Evolutionary conservation across 2,113 vertebrate species (phyloP), one percentile per base, ranked within the genome.

Genomic region (Rhineura floridana): DNA sequence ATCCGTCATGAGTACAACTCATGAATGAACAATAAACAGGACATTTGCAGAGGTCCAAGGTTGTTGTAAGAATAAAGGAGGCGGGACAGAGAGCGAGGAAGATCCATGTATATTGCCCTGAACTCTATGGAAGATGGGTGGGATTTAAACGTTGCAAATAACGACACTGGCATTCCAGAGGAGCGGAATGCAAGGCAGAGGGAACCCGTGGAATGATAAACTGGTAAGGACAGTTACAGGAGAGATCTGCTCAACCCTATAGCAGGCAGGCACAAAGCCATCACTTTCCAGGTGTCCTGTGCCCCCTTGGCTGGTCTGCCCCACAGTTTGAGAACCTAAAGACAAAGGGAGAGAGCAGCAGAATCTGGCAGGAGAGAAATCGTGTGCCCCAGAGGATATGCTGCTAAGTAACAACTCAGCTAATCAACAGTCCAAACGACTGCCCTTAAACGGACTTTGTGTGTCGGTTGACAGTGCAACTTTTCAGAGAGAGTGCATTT

Each of bases 391-490:
- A 55, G 42, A 83, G 73, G 59, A n/a, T 13, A 62, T 79, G 4
- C 81, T 91, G 81, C 73, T 77, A 88, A 39, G 89, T 19, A 87
- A 90, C 85, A 92, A 85, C 84, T 78, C 17, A n/a, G 59, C 91
- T 96, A 90, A 94, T 94, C 90, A 93, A 90, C 87, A 89, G 91
- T 70, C 87, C 81, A 90, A 90, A 81, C 89, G 91, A 88, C 69
- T 92, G 94, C 91, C 93, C 84, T 82, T 86, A 91, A n/a, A 75
- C 36, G 62, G 39, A 93, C 76, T 30, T 62, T 77, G 89, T 48
- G 9, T 87, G 93, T 90, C 92, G 62, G 65, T 90, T 90, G 89
- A 94, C 93, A 96, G 95, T 84, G 73, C 91, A 89, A 92, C 81
- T 96, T 89, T 91, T 81, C 90, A 91, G 93, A 93, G 55, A 88